These are phyloP conservation scores for Lepidurus packardi DNA, from an alignment of 1,140 invertebrate species.

Conservation along the genomic window DNA sequence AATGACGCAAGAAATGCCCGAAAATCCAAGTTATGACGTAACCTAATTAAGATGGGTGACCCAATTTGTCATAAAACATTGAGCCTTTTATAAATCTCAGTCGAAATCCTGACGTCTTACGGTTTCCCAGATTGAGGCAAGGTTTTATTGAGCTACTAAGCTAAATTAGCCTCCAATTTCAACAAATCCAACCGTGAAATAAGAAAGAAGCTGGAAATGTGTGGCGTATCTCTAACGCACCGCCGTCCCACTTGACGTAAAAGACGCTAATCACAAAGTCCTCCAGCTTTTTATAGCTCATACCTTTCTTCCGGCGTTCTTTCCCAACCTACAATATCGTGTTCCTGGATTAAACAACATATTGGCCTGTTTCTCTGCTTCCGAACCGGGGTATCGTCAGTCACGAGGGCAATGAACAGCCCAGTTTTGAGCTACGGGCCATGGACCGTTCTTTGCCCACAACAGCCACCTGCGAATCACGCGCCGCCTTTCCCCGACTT, in stretches of 20 bases:
- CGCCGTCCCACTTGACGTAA: neutral
- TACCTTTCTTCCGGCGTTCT: neutral
- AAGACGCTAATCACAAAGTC: neutral
- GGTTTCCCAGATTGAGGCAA: no score
- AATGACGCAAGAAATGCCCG: no score
- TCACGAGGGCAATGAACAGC: constrained; percentile 9
- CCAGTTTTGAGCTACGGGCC: neutral
- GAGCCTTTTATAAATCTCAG: no score
- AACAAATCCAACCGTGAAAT: neutral
- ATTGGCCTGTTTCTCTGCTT: neutral
- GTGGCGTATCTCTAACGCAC: no score
- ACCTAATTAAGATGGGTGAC: no score
- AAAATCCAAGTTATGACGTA: no score
- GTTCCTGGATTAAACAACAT: neutral
- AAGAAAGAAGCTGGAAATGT: no score
- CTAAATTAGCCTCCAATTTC: neutral
- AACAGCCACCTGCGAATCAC: no score
- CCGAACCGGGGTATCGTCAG: neutral
- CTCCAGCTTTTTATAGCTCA: neutral
- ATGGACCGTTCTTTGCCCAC: neutral
- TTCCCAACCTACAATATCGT: neutral
- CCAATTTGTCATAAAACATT: no score
- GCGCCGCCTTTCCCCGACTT: no score
- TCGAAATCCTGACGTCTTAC: no score
- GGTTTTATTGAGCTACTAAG: no score